Conservation (phyloP, 2,797 vertebrate genomes). For the Gymnoscopelus microlampas region DNA sequence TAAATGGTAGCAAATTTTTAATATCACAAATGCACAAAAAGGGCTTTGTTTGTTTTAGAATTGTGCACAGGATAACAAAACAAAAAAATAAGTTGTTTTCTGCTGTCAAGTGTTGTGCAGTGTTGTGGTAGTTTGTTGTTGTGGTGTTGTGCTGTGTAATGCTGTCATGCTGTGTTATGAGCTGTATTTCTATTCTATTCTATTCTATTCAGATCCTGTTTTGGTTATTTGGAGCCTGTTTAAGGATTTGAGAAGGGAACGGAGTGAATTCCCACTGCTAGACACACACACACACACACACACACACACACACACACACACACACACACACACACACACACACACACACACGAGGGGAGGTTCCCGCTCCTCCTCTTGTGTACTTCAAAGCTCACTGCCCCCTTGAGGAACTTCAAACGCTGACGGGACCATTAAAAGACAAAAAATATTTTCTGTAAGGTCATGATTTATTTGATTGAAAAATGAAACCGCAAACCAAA, state of each 20-base stretch:
- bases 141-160: too few relatives aligned
- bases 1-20: too few relatives aligned
- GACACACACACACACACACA: constrained; percentile 5
- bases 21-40: too few relatives aligned
- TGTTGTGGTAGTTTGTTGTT: too few relatives aligned
- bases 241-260: constrained; percentile 41
- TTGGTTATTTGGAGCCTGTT: constrained; percentile 43
- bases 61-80: too few relatives aligned
- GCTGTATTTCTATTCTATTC: constrained; percentile 7
- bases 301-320: constrained; percentile 13
- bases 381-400: constrained; percentile 77
- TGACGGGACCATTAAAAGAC: constrained; percentile 77
- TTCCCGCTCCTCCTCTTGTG: constrained; percentile 45
- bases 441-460: constrained; percentile 82
- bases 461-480: constrained; percentile 85
- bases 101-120: too few relatives aligned
- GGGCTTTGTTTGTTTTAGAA: too few relatives aligned
- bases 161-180: too few relatives aligned
- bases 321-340: constrained; percentile 35
- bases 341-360: constrained; percentile 37
- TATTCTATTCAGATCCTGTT: not conserved
- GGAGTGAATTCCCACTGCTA: constrained; percentile 34
- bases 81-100: too few relatives aligned
- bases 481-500: constrained; percentile 81
- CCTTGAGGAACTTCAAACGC: constrained; percentile 79